Evolutionary conservation across 2,888 invertebrate genomes (phyloP), one percentile per base, ranked within the genome.

Genomic region (Branchellion lobata): DNA sequence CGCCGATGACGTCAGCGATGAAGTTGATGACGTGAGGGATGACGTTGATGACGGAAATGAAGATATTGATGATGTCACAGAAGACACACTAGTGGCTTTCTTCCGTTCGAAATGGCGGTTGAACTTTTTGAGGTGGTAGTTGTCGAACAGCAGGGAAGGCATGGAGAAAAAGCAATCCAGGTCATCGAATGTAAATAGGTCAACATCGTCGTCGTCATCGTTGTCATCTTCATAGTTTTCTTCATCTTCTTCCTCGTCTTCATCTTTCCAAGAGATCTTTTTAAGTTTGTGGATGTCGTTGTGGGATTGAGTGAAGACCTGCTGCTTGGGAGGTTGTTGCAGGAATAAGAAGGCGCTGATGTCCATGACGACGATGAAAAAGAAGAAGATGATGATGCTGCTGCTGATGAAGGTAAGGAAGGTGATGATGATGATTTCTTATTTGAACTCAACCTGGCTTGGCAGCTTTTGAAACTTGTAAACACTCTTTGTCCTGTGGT

Each of bases 121-220:
- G 61, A 24, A 57, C 24, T 57, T 57, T 5, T n/a, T 57, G 24
- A 57, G 61, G 61, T 57, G 61, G n/a, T 57, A 57, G 21, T 57
- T n/a, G 5, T n/a, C 61, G 5, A 57, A 24, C 24, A 24, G 5
- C 24, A 57, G 21, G n/a, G 61, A 57, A 18, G 61, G 61, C 61
- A 57, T 57, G 21, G 61, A 57, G 5, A 57, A 5, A n/a, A 57
- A 57, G 24, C 61, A 57, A 24, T 57, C 61, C 5, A 57, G 61
- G 24, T 57, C 61, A 57, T 57, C 61, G 21, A 57, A 57, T 8
- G 14, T 8, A 40, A 40, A 40, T 14, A 40, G 40, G n/a, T 57
- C 61, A 24, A 18, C n/a, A 57, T 24, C 21, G 21, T 57, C 24
- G 21, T 57, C 61, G 21, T 57, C 61, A 57, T 57, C 61, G 21